Evolutionary conservation across 2,113 vertebrate species (phyloP).

Genomic region (Falco punctatus): DNA sequence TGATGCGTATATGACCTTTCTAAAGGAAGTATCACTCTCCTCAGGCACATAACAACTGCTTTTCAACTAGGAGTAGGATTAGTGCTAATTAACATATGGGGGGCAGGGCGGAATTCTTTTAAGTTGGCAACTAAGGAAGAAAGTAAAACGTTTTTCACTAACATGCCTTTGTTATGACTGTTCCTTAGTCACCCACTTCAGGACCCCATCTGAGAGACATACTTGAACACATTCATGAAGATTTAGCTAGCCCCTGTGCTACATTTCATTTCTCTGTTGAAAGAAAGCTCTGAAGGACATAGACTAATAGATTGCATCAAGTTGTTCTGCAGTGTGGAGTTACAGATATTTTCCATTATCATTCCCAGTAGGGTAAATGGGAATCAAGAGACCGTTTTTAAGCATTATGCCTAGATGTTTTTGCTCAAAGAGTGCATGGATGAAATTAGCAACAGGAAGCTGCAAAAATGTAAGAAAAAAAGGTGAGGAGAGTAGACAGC

Average conservation of each 20-base stretch:
- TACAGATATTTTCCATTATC: neutral
- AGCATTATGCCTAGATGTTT: neutral
- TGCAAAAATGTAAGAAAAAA: neutral
- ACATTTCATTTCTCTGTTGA: neutral
- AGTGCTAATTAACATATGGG: neutral
- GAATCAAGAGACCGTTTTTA: neutral
- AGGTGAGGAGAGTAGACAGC: neutral
- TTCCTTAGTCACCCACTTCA: neutral
- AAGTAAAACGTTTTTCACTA: neutral
- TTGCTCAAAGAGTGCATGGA: neutral
- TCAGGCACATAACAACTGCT: neutral
- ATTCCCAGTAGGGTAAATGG: neutral
- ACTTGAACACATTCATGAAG: neutral
- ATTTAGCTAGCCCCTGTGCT: neutral
- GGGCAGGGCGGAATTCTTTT: neutral
- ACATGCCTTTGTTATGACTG: neutral
- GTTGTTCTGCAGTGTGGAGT: neutral
- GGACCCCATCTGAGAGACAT: neutral
- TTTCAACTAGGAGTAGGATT: neutral
- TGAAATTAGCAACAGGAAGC: slow-evolving; percentile 5
- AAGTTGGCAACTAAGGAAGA: neutral
- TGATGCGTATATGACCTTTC: neutral
- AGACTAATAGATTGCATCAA: neutral
- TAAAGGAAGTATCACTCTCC: neutral
- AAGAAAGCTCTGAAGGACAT: neutral